A percentile compares a stretch with the other conserved stretches of the same genome.
phyloP scores from a whole-genome alignment of 35 echinoderm and acorn worm genomes.

The Lytechinus pictus region DNA sequence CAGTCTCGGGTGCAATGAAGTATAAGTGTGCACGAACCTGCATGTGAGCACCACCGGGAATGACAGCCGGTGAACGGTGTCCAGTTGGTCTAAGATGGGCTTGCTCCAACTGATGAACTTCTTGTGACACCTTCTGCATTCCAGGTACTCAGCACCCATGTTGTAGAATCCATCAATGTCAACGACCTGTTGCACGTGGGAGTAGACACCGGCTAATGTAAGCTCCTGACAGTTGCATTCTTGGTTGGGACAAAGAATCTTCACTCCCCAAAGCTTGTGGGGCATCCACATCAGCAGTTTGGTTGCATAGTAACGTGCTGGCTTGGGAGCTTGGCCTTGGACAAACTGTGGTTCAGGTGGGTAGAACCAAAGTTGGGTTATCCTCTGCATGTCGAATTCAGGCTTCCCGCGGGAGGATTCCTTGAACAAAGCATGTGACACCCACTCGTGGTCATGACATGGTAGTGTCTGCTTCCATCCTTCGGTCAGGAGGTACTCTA shows the following conservation, averaged over 20 bases:
- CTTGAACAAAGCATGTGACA: conserved; percentile 54
- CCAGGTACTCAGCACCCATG: conserved; percentile 68
- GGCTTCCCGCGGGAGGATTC: conserved; percentile 24
- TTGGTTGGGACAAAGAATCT: conserved; percentile 23
- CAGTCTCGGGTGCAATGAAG: background rate
- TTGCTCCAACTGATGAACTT: conserved; percentile 61
- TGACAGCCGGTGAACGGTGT: conserved; percentile 26
- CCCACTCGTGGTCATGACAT: conserved; percentile 56
- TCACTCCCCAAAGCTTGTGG: conserved; percentile 23
- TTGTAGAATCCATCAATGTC: conserved; percentile 63
- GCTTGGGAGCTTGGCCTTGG: conserved; percentile 35
- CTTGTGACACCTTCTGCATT: conserved; percentile 52
- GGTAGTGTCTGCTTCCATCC: conserved; percentile 61
- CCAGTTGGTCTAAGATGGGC: conserved; percentile 46
- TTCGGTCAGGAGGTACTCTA: conserved; percentile 14
- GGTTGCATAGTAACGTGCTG: background rate
- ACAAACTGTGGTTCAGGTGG: conserved; percentile 42
- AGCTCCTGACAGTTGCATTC: conserved; percentile 35
- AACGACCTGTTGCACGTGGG: conserved; percentile 41
- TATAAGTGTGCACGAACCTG: background rate
- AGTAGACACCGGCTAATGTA: conserved; percentile 50
- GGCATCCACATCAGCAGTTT: conserved; percentile 53
- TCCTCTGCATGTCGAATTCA: conserved; percentile 47
- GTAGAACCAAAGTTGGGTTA: conserved; percentile 56
- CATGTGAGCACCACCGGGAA: conserved; percentile 58